phyloP scores from a whole-genome alignment of 2,113 vertebrate genomes.

The Azemiops feae region DNA sequence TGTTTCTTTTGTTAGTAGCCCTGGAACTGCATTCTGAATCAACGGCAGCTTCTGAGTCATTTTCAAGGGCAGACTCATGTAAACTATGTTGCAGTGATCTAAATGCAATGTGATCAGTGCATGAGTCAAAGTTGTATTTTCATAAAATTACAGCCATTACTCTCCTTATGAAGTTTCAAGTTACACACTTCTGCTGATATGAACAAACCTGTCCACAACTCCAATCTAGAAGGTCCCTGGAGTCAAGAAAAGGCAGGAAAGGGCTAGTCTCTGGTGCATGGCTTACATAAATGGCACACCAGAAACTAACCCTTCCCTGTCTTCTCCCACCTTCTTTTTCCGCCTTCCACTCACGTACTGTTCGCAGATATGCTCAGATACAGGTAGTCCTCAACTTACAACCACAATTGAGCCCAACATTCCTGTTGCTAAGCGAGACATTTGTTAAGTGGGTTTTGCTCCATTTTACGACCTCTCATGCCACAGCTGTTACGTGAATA shows the following conservation, averaged over 20 bases:
- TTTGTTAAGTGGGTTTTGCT: not conserved
- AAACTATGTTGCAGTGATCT: not conserved
- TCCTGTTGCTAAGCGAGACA: not conserved
- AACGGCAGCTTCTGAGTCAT: not conserved
- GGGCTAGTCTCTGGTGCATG: not conserved
- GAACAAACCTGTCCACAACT: not conserved
- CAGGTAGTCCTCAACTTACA: not conserved
- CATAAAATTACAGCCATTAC: not conserved
- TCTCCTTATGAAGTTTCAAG: not conserved
- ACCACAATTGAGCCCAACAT: not conserved
- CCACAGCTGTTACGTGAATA: not conserved
- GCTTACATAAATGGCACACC: not conserved
- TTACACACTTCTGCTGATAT: not conserved
- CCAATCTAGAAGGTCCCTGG: not conserved
- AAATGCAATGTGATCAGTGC: not conserved
- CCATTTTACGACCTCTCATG: not conserved
- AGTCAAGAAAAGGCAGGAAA: not conserved
- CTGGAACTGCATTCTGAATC: not conserved
- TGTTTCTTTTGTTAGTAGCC: not conserved
- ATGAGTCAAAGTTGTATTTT: not conserved
- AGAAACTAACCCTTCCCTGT: not conserved
- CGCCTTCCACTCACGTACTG: fast-evolving
- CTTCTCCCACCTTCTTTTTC: not conserved
- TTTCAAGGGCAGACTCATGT: not conserved
- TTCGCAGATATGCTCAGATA: not conserved